Conservation (phyloP, 2,113 vertebrate genomes). For the Bungarus multicinctus region DNA sequence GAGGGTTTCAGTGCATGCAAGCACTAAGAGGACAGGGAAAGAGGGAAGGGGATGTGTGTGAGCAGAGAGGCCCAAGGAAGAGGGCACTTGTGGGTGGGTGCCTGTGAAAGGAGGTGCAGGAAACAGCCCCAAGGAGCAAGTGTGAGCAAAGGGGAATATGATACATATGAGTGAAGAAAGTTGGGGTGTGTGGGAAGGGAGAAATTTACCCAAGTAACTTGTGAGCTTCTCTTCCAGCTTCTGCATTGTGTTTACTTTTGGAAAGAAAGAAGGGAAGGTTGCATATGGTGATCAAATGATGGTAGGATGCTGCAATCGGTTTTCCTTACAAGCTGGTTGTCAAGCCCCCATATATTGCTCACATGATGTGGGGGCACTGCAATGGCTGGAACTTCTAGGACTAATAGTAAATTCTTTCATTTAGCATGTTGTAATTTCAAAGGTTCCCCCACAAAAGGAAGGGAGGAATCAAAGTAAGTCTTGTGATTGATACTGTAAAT, state of each 20-base stretch:
- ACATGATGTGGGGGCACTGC: background rate
- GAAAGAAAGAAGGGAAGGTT: background rate
- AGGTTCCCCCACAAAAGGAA: background rate
- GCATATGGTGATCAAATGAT: background rate
- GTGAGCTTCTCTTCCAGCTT: background rate
- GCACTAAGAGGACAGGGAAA: background rate
- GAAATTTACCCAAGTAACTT: background rate
- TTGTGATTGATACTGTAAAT: background rate
- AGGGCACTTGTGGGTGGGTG: background rate
- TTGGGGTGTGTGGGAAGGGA: background rate
- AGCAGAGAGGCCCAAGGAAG: background rate
- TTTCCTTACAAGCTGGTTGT: background rate
- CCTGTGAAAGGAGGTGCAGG: background rate
- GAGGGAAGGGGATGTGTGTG: background rate
- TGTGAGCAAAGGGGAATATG: background rate
- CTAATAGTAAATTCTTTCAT: background rate
- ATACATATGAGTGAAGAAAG: background rate
- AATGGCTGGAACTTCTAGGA: background rate
- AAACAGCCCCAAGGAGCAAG: too few species aligned
- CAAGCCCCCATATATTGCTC: background rate
- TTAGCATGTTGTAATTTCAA: background rate
- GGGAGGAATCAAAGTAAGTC: background rate
- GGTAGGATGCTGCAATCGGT: background rate
- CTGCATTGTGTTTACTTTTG: background rate
- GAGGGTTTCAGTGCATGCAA: background rate